These are phyloP conservation scores for Octonoba sinensis DNA, from an alignment of 2,888 invertebrate species.

Conservation along the genomic window DNA sequence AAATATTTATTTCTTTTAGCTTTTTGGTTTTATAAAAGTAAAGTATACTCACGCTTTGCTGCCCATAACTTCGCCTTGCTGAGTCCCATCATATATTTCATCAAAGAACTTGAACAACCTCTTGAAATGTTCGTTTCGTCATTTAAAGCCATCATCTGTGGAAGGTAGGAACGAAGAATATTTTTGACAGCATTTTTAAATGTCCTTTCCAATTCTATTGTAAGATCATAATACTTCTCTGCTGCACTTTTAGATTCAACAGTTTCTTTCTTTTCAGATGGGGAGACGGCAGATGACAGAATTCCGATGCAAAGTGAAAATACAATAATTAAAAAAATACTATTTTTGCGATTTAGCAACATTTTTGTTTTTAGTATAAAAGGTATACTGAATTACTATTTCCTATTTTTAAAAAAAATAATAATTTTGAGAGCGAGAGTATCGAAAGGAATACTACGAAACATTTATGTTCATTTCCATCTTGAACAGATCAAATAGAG, in stretches of 20 bases:
- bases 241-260: background rate
- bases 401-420: no score
- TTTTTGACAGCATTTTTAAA: conserved; percentile 9
- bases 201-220: background rate
- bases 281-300: background rate
- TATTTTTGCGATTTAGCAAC: no score
- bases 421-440: no score
- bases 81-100: conserved; percentile 12
- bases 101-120: background rate
- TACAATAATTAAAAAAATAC: no score
- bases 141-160: conserved; percentile 4
- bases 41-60: conserved; percentile 1
- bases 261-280: background rate
- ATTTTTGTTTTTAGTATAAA: no score
- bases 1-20: no score
- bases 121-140: conserved; percentile 15
- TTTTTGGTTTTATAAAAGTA: no score
- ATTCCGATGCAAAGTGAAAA: background rate
- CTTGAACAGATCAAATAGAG: no score
- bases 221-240: conserved; percentile 5
- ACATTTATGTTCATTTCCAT: no score
- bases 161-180: background rate
- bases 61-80: conserved; percentile 31
- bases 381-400: no score
- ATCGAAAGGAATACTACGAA: no score